Conservation (phyloP, 2,888 invertebrate genomes). For the Athalia rosae region DNA sequence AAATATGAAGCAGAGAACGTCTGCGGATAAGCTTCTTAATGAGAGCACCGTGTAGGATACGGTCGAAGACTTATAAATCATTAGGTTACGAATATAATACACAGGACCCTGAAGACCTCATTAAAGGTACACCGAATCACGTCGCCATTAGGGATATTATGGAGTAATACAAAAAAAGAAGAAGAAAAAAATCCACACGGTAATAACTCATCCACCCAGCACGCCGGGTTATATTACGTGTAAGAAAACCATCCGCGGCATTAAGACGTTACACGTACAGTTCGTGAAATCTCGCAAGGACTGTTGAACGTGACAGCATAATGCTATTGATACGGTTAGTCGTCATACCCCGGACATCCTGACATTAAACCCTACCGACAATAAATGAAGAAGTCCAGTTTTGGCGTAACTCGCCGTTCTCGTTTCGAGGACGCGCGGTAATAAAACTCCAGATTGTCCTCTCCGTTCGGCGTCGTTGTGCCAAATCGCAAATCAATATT, state of each 20-base stretch:
- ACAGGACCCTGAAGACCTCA: constrained; percentile 34
- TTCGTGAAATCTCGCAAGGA: too few relatives aligned
- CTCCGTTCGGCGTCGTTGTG: background rate
- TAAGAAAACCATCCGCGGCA: too few relatives aligned
- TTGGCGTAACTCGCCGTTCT: background rate
- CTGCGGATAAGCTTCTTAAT: background rate
- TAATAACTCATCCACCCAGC: too few relatives aligned
- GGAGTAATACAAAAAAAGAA: too few relatives aligned
- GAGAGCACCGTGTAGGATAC: background rate
- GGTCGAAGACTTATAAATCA: background rate
- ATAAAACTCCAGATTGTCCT: constrained; percentile 32
- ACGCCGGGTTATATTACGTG: too few relatives aligned
- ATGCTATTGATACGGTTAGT: too few relatives aligned
- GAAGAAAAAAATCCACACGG: too few relatives aligned
- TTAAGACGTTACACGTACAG: too few relatives aligned
- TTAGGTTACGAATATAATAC: constrained; percentile 11
- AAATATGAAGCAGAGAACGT: background rate
- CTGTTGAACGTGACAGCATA: too few relatives aligned
- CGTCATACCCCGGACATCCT: background rate
- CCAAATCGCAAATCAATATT: constrained; percentile 33
- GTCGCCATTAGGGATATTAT: background rate
- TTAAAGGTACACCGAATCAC: background rate
- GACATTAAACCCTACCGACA: constrained; percentile 2
- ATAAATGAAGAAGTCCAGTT: constrained; percentile 4
- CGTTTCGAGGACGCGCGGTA: constrained; percentile 1